Evolutionary conservation across 2,113 vertebrate genomes (phyloP), one percentile per base, ranked within the genome.

Genomic region (Passer domesticus): DNA sequence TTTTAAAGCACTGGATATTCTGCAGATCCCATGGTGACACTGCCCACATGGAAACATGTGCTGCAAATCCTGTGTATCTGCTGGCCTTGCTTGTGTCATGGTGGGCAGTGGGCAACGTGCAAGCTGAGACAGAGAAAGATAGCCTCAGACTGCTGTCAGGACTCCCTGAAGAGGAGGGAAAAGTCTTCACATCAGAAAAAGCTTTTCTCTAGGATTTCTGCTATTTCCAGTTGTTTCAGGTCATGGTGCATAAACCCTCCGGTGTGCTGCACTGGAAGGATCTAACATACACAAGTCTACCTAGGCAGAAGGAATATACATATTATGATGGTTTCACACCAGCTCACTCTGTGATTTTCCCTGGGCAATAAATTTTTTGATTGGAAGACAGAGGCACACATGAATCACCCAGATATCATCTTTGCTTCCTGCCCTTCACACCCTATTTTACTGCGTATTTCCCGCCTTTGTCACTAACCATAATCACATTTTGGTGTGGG

Each of bases 1-100:
- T 87, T 92, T 89, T 44, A 75, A 74, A 88, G 16, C 52, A n/a
- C 16, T 3, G 3, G 37, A n/a, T 33, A 19, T 83, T 90, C 68
- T 74, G 21, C 50, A 55, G 44, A 35, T 92, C 47, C 7, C 18
- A 13, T 11, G 41, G 43, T 62, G 55, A n/a, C 33, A 9, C 24
- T 70, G 59, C 43, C 22, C 62, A 41, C 47, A 14, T 75, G 68
- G 59, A 68, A 93, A 60, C 2, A 2, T 0, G 3, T 25, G 16
- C 46, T 90, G 33, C 30, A 69, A 53, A 63, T 50, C 59, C 59
- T 44, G 39, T 0, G 0, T 76, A 35, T 39, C 18, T 0, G 0
- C 9, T 21, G 53, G 37, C 0, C 77, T 68, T 53, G 59, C 19
- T 19, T 30, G 41, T 24, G 43, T 28, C 14, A 0, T 3, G 17